These are phyloP conservation scores for Sorex fumeus DNA, from an alignment of 2,113 vertebrate genomes.

Conservation along the genomic window DNA sequence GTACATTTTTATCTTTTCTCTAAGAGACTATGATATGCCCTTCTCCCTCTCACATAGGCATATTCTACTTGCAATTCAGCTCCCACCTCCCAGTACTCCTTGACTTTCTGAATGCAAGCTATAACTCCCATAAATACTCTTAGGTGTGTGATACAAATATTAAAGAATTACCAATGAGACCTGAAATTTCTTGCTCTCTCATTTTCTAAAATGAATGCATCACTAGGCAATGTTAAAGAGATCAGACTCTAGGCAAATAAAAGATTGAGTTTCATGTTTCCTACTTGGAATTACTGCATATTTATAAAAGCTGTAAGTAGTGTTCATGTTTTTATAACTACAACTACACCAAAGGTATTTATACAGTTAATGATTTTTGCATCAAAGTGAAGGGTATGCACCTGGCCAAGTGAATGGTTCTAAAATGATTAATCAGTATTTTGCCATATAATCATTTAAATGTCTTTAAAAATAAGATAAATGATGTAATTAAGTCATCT, in stretches of 20 bases:
- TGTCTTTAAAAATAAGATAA: constrained; percentile 30
- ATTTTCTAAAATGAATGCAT: constrained; percentile 45
- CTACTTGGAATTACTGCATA: not conserved
- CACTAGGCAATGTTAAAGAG: constrained; percentile 3
- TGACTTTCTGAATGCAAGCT: not conserved
- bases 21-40: not conserved
- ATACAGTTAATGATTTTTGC: constrained; percentile 40
- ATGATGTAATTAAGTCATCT: constrained; percentile 10
- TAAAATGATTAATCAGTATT: constrained; percentile 26
- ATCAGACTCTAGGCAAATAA: constrained; percentile 56
- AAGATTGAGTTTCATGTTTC: constrained; percentile 40
- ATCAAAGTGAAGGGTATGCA: constrained; percentile 16
- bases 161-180: constrained; percentile 33
- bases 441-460: constrained; percentile 14
- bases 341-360: constrained; percentile 26
- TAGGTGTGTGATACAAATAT: constrained; percentile 27
- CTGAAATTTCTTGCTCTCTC: not conserved
- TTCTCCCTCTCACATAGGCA: accelerated
- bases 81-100: not conserved
- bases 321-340: constrained; percentile 8
- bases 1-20: not conserved
- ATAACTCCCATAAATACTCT: not conserved
- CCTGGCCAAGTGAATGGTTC: not conserved
- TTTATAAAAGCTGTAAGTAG: constrained; percentile 63
- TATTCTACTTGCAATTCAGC: not conserved